Base-by-base conservation (phyloP, 2,113 vertebrate genomes). In the Gallinago paraguaiae region DNA sequence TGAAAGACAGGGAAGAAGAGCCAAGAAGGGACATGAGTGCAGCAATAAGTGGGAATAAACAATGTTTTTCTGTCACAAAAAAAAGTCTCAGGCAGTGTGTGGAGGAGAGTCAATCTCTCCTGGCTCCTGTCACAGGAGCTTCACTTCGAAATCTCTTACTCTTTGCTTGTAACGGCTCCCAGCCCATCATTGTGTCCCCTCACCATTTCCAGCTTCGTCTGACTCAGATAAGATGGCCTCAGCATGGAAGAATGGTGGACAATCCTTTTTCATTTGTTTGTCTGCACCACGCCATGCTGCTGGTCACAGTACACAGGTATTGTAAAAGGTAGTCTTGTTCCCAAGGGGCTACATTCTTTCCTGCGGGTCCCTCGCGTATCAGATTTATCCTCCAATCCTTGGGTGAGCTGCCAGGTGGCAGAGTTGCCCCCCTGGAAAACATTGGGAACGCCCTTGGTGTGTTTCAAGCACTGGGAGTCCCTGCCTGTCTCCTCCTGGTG, bases 391-490 rank as follows among this genome's bases (percentile, higher is more conserved):
- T 9, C 35, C 37, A 15, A 53, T 37, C 65, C 37, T 35, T 10
- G 45, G 82, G n/a, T 11, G 51, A 79, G 51, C 43, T 51, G 43
- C 23, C 13, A 7, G 64, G 56, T 10, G 18, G 15, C 60, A 35
- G 39, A 28, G 45, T 20, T 1, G 9, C 24, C 30, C 14, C n/a
- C 35, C 13, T 12, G 30, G 33, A 16, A 37, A 46, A 6, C 31
- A 12, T 1, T 5, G 16, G 56, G 6, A 56, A 7, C 1, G 1
- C 13, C 24, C 24, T 7, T 5, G 35, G 27, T 15, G 50, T 12
- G 33, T 5, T 1, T 2, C 19, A 15, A 76, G 41, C 13, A 1
- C 33, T 2, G 7, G 4, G 60, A 6, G 31, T 0, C 17, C 4
- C 56, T 61, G 33, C 0, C 0, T 11, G 48, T 27, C 80, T n/a